Evolutionary conservation across 1,140 invertebrate genomes (phyloP), one percentile per base, ranked within the genome.

Genomic region (Euwallacea fornicatus): DNA sequence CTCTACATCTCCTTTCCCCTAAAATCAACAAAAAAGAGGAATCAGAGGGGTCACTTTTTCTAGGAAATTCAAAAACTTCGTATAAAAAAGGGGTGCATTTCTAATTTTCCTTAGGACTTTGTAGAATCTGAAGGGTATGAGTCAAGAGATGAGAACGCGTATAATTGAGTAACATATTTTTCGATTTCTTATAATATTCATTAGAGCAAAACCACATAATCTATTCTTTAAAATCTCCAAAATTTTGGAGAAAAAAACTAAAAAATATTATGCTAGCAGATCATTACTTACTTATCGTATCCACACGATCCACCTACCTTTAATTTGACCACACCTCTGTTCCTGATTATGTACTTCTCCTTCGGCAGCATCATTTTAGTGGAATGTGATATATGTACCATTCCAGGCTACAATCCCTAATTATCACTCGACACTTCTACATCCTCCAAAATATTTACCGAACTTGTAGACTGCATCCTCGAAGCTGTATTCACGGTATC

Each of bases 1-100:
- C 80, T 91, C 87, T 90, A 94, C 92, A 77, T 91, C 88, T 42
- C 94, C 94, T 84, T 96, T 96, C 9, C 94, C 94, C 88, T 93
- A 74, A 73, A 76, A 75, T 74, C 66, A 68, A 41, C 75, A 55
- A 68, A 63, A 68, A 50, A 74, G 21, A 33, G 21, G 4, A 4
- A 1, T 33, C 4, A 33, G 21, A 33, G 4, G 21, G 21, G 21
- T 4, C 1, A 33, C 21, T 33, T 33, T 33, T 33, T 33, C 21
- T 4, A 33, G 21, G 4, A 33, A 33, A 4, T 33, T 33, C 21
- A 33, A 33, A 33, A 33, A 33, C 21, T 4, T 4, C 21, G 4
- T 33, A 33, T 33, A 4, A 33, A 33, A 1, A 33, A 33, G 4
- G 21, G 4, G 21, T 33, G 21, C 21, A 33, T 33, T 33, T 33